phyloP scores from a whole-genome alignment of 2,797 vertebrate species.

The Mastacembelus armatus region DNA sequence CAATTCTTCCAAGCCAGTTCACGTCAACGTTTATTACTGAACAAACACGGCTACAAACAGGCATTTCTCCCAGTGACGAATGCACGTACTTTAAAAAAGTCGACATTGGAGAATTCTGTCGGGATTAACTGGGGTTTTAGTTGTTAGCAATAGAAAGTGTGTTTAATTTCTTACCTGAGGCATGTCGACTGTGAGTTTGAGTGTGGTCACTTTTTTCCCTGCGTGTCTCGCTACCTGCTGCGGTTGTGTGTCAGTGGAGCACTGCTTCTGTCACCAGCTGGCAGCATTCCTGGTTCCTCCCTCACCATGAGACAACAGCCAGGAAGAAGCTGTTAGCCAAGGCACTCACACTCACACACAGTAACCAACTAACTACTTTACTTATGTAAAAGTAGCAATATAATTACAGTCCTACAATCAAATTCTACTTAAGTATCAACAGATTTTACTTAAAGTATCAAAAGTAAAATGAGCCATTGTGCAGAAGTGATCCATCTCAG shows the following conservation, averaged over 20 bases:
- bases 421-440: no score
- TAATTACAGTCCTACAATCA: no score
- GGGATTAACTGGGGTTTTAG: no score
- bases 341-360: no score
- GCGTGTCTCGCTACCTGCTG: conserved; percentile 49
- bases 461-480: no score
- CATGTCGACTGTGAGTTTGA: conserved; percentile 66
- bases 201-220: conserved; percentile 52
- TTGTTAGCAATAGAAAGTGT: neutral
- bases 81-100: neutral
- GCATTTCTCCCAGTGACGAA: neutral
- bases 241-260: conserved; percentile 60
- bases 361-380: no score
- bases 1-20: neutral
- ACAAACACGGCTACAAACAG: neutral
- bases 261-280: conserved; percentile 77
- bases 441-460: no score
- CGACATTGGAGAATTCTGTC: neutral
- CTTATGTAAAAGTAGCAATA: no score
- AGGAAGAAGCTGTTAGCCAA: no score
- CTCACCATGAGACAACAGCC: conserved; percentile 38
- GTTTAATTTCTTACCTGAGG: conserved; percentile 69
- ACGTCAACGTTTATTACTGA: neutral
- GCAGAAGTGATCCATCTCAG: no score
- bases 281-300: conserved; percentile 80